These are phyloP conservation scores for Drosophila erecta DNA, from an alignment of 1,140 invertebrate genomes.

Conservation along the genomic window DNA sequence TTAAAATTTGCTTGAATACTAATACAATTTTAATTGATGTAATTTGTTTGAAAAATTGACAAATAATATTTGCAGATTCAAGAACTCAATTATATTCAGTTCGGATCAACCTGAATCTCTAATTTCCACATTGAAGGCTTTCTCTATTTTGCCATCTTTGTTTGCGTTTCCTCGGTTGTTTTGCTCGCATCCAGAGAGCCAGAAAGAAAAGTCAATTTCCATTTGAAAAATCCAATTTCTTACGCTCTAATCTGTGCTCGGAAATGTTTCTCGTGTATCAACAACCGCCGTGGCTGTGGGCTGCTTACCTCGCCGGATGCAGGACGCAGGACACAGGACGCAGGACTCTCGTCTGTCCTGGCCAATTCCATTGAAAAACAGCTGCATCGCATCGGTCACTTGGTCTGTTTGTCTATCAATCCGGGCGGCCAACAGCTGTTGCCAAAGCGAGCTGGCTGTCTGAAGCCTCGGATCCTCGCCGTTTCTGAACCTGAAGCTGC, in stretches of 20 bases:
- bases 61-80: background rate
- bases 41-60: too few relatives aligned
- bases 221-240: conserved; percentile 57
- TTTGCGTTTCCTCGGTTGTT: conserved; percentile 6
- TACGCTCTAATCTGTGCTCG: conserved; percentile 38
- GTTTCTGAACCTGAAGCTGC: conserved; percentile 1
- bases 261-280: conserved; percentile 45
- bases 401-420: conserved; percentile 51
- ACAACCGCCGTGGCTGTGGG: conserved; percentile 32
- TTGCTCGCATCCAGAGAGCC: background rate
- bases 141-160: conserved; percentile 5
- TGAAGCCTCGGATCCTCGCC: background rate
- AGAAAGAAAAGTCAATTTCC: conserved; percentile 46
- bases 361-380: conserved; percentile 43
- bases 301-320: background rate
- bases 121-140: conserved; percentile 17
- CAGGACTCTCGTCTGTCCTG: conserved; percentile 16
- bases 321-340: background rate
- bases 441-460: conserved; percentile 2
- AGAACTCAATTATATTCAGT: background rate
- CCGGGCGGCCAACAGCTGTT: conserved; percentile 25
- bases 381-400: conserved; percentile 33
- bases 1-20: too few relatives aligned
- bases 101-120: background rate
- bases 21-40: too few relatives aligned